phyloP scores from a whole-genome alignment of 30 jellyfish, hydroid and myxozoan genomes.

The Pseudorhiza aurosa region DNA sequence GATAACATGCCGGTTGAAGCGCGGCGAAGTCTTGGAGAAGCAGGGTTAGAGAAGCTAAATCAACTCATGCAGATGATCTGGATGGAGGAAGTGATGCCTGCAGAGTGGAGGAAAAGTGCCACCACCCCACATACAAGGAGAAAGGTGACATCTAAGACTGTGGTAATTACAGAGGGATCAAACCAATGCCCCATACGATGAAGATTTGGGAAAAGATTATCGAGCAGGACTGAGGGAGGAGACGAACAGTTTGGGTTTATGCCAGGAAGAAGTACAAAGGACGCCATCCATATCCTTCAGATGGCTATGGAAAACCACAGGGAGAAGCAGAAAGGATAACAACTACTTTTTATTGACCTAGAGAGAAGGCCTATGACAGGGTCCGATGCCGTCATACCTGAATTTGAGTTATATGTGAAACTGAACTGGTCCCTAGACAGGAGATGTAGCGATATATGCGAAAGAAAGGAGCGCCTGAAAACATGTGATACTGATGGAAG shows the following conservation, averaged over 20 bases:
- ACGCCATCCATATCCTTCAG: constrained; percentile 6
- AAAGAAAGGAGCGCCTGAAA: constrained; percentile 7
- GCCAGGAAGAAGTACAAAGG: neutral
- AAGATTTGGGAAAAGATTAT: no score
- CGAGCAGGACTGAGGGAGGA: constrained; percentile 10
- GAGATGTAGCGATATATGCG: neutral
- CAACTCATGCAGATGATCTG: neutral
- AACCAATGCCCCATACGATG: no score
- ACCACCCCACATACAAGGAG: constrained; percentile 19
- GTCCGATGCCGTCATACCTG: no score
- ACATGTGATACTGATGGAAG: neutral
- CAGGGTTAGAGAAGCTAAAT: no score
- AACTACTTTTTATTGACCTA: constrained; percentile 2
- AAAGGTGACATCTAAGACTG: constrained; percentile 29
- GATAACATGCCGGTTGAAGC: no score
- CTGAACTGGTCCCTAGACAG: constrained; percentile 12
- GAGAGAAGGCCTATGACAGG: constrained; percentile 41
- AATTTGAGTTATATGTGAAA: no score
- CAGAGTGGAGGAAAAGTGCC: no score
- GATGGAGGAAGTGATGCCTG: constrained; percentile 6
- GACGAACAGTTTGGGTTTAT: neutral
- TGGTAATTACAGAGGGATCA: no score
- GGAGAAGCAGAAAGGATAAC: neutral
- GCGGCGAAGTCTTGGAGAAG: no score
- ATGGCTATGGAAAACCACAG: neutral